Base-by-base conservation (phyloP, 2,797 vertebrate species). In the Oryzias sinensis region DNA sequence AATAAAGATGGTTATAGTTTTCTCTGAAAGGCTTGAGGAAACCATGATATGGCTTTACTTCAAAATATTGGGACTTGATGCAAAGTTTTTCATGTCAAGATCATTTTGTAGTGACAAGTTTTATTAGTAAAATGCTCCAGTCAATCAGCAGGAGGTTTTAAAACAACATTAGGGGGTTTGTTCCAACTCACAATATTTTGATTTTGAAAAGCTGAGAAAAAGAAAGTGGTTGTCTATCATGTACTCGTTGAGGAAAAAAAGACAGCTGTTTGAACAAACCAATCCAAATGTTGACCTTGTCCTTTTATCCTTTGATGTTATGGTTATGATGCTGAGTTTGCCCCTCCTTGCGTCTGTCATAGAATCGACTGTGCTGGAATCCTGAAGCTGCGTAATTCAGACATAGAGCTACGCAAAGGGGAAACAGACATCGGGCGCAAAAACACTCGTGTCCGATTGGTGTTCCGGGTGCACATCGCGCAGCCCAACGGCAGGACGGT, bases 311-410 rank as follows among this genome's bases (percentile, higher is more conserved):
- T 25, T 15, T 62, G 6, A 7, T 46, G 6, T 55, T 43, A 6
- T 6, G 62, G 47, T 57, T 41, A n/a, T n/a, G 17, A 2, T 49
- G 14, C 53, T 65, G 1, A 59, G 16, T 27, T 22, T 37, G 44
- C 1, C 7, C 2, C 45, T 50, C 8, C 20, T 11, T 65, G 4
- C 15, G 16, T 66, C 29, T 61, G 1, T 62, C 25, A 22, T 80
- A 98, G 97, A 84, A 98, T 98, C 0, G 97, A 98, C 79, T 98
- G 97, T 18, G 97, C 97, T 0, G 97, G 97, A 45, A 98, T 98
- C 73, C 84, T 98, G 72, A 98, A 98, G 80, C 93, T 98, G 59
- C 91, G 97, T 15, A 98, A 98, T 82, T 98, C 97, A 0, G 97
- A 98, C 86, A 98, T 98, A 0, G 97, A 98, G 74, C 94, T 98